Conservation (phyloP, 1,140 invertebrate genomes). For the Copidosoma floridanum region DNA sequence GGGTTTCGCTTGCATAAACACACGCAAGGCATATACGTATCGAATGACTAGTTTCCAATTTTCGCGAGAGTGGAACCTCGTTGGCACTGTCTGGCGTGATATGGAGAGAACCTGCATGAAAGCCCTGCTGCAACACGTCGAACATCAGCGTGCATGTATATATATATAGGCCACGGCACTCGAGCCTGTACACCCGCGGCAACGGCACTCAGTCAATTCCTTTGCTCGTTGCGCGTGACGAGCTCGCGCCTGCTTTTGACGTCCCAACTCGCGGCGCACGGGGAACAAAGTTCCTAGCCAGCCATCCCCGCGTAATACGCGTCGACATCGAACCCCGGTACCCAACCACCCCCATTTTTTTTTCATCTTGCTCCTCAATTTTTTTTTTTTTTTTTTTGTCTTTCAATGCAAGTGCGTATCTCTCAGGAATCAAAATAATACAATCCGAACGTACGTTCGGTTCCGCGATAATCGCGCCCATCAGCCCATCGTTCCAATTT, state of each 20-base stretch:
- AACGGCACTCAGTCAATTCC: conserved; percentile 7
- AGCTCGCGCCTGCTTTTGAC: not conserved
- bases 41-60: too few species aligned
- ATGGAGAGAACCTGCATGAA: too few species aligned
- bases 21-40: too few species aligned
- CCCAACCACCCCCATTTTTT: not conserved
- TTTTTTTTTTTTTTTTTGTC: not conserved
- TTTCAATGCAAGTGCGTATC: not conserved
- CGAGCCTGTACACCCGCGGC: too few species aligned
- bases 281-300: too few species aligned
- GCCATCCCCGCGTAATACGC: too few species aligned
- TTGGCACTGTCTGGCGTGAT: too few species aligned
- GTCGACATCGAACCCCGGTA: not conserved
- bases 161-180: not conserved
- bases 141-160: too few species aligned
- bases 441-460: not conserved
- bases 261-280: not conserved
- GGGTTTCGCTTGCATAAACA: too few species aligned
- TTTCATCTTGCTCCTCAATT: not conserved
- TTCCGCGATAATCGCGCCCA: not conserved
- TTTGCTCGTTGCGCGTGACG: not conserved
- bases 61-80: too few species aligned
- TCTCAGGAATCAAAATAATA: not conserved
- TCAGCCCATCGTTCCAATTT: too few species aligned
- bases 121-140: too few species aligned